Conservation (phyloP, 2,888 invertebrate species). For the Oegoconia quadripuncta region DNA sequence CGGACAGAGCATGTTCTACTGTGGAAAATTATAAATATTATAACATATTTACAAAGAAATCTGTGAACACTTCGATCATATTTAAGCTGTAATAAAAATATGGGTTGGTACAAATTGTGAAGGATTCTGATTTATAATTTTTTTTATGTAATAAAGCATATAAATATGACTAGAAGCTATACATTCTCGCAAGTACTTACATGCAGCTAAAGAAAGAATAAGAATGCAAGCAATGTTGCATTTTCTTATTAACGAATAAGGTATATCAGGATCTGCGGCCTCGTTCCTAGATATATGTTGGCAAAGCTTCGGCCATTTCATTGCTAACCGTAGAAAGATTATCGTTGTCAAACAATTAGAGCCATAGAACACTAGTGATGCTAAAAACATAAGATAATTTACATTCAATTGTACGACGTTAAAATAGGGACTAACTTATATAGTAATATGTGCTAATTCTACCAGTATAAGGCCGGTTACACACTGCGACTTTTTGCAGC, state of each 20-base stretch:
- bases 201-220: conserved; percentile 35
- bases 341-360: conserved; percentile 35
- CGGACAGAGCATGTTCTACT: conserved; percentile 49
- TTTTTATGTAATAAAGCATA: too few relatives aligned
- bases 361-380: conserved; percentile 37
- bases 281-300: conserved; percentile 41
- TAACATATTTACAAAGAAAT: neutral
- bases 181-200: too few relatives aligned
- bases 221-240: conserved; percentile 38
- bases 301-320: conserved; percentile 47
- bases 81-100: neutral
- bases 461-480: too few relatives aligned
- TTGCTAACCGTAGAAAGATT: conserved; percentile 45
- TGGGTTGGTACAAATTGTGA: neutral
- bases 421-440: neutral
- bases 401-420: neutral
- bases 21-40: conserved; percentile 5
- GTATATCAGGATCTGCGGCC: conserved; percentile 38
- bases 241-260: conserved; percentile 32
- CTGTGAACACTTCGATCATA: neutral
- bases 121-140: neutral
- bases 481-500: too few relatives aligned
- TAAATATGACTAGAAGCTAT: too few relatives aligned
- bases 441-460: neutral
- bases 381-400: conserved; percentile 30